These are phyloP conservation scores for Hydropsyche tenuis DNA, from an alignment of 1,140 invertebrate species.

Conservation along the genomic window DNA sequence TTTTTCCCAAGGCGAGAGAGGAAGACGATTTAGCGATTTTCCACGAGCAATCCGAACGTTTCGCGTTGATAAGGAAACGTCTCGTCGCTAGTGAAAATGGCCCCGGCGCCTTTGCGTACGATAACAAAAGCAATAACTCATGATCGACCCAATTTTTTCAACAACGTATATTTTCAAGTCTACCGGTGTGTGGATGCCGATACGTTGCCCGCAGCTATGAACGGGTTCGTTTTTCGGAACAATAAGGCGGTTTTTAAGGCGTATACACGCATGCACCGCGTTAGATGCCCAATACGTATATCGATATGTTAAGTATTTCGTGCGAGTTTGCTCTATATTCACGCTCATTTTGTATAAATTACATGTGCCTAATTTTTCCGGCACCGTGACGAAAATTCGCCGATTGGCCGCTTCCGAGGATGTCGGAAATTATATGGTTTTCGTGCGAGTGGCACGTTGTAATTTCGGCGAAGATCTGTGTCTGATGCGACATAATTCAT, in stretches of 20 bases:
- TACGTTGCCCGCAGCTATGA: neutral
- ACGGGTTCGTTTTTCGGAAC: constrained; percentile 19
- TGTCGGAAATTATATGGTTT: constrained; percentile 6
- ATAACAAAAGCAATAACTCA: constrained; percentile 23
- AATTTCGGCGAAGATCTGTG: constrained; percentile 4
- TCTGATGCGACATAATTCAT: constrained; percentile 19
- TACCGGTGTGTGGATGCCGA: constrained; percentile 19
- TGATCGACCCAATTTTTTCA: constrained; percentile 27
- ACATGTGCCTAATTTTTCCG: too few species aligned
- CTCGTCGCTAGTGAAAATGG: neutral
- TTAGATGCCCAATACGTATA: neutral
- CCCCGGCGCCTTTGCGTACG: constrained; percentile 1
- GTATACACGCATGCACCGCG: neutral
- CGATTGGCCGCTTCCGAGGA: constrained; percentile 12
- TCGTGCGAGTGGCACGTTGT: neutral
- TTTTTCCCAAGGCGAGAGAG: neutral
- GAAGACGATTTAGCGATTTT: neutral
- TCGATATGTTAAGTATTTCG: neutral
- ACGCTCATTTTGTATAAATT: too few species aligned
- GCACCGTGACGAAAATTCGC: neutral
- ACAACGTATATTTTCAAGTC: constrained; percentile 4
- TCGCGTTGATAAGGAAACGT: neutral
- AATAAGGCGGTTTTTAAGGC: constrained; percentile 12
- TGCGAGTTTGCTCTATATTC: too few species aligned
- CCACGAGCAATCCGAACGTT: neutral